phyloP scores from a whole-genome alignment of 2,113 vertebrate species.

The Macrotis lagotis region DNA sequence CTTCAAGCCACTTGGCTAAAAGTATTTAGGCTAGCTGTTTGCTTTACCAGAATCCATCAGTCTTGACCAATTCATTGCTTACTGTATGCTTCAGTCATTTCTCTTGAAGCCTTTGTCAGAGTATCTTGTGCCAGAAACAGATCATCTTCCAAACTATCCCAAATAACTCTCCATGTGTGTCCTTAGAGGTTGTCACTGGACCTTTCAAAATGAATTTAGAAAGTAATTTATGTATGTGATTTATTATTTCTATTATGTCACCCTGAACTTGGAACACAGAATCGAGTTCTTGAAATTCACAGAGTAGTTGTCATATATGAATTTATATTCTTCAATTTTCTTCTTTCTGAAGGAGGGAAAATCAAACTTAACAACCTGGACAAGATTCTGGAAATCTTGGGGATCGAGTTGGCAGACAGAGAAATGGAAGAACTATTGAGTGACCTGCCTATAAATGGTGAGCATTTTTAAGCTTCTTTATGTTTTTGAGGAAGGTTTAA shows the following conservation, averaged over 20 bases:
- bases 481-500: not conserved
- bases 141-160: not conserved
- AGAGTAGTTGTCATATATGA: not conserved
- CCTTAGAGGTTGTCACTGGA: not conserved
- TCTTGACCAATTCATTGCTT: not conserved
- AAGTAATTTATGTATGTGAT: too few species aligned
- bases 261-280: not conserved
- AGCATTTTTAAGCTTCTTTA: slow-evolving; percentile 2
- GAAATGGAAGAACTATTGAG: slow-evolving; percentile 31
- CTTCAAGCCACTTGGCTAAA: not conserved
- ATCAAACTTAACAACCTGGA: not conserved
- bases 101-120: not conserved
- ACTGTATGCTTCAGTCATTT: not conserved
- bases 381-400: not conserved
- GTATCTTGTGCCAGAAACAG: not conserved
- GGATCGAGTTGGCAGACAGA: not conserved
- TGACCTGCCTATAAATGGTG: slow-evolving; percentile 3
- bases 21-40: not conserved
- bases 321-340: slow-evolving; percentile 5
- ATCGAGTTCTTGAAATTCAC: not conserved
- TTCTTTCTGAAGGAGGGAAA: slow-evolving; percentile 53
- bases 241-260: not conserved
- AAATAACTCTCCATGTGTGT: not conserved
- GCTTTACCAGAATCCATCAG: slow-evolving; percentile 12
- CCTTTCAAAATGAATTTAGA: too few species aligned